phyloP scores from a whole-genome alignment of 2,113 vertebrate species.

The Trochalopteron elliotii region DNA sequence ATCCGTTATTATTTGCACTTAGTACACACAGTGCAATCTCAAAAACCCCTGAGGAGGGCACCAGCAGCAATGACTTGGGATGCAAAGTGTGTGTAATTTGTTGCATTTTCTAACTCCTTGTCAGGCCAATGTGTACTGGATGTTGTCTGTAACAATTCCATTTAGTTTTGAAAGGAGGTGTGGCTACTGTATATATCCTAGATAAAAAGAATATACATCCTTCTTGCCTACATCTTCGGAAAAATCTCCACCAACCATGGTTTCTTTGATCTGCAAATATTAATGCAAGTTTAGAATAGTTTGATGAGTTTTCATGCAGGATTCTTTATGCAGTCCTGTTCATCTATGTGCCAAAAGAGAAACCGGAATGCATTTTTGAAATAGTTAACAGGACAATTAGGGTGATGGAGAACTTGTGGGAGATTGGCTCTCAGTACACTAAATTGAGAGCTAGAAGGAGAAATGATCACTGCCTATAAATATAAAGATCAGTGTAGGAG shows the following conservation, averaged over 20 bases:
- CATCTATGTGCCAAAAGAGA: not conserved
- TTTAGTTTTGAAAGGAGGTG: not conserved
- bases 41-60: slow-evolving; percentile 57
- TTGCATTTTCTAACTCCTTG: not conserved
- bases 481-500: slow-evolving; percentile 53
- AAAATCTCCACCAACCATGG: not conserved
- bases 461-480: slow-evolving; percentile 41
- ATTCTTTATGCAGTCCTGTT: not conserved
- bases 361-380: not conserved
- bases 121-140: not conserved
- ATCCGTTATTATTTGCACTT: not conserved
- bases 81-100: not conserved
- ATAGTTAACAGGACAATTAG: not conserved
- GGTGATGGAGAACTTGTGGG: not conserved
- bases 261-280: not conserved
- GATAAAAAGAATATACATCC: not conserved
- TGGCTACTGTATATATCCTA: not conserved
- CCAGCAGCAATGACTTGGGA: slow-evolving; percentile 48
- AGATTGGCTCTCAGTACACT: not conserved
- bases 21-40: slow-evolving; percentile 17
- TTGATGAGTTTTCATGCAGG: not conserved
- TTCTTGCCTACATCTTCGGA: not conserved
- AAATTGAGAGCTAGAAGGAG: slow-evolving; percentile 16
- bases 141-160: rapidly evolving
- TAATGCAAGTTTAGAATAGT: not conserved